Evolutionary conservation across 2,888 invertebrate species (phyloP).

Genomic region (Notodonta ziczac): DNA sequence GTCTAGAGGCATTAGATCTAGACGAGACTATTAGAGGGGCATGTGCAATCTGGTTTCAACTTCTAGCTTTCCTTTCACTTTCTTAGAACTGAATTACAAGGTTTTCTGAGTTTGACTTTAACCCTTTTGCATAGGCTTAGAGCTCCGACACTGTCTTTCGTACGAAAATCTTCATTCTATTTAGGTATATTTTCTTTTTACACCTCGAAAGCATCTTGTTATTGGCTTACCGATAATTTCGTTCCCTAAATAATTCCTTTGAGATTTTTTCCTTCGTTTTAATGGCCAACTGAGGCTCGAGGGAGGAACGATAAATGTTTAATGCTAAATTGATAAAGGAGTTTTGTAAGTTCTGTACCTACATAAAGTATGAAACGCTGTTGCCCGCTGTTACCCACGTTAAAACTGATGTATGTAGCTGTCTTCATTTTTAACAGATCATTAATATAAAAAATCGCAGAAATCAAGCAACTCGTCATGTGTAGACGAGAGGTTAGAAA

Average conservation of each 20-base stretch:
- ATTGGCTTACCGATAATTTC: slow-evolving; percentile 4
- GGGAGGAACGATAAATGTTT: slow-evolving; percentile 20
- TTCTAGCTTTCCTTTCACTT: slow-evolving; percentile 54
- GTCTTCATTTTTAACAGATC: too few species aligned
- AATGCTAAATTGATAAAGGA: slow-evolving; percentile 3
- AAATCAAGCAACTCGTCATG: too few species aligned
- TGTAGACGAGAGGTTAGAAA: too few species aligned
- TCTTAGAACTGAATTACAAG: slow-evolving; percentile 38
- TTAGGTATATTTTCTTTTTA: slow-evolving; percentile 26
- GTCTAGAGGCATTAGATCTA: slow-evolving; percentile 80
- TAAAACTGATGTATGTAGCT: too few species aligned
- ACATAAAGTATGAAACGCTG: too few species aligned
- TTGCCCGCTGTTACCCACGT: too few species aligned
- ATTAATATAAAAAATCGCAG: too few species aligned
- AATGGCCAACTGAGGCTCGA: slow-evolving; percentile 21
- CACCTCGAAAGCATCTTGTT: slow-evolving; percentile 34
- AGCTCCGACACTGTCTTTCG: slow-evolving; percentile 26
- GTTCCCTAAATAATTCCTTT: slow-evolving; percentile 13
- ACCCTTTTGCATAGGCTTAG: slow-evolving; percentile 40
- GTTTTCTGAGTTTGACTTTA: slow-evolving; percentile 37
- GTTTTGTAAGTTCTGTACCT: too few species aligned
- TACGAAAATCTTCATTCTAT: slow-evolving; percentile 26
- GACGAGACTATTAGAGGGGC: slow-evolving; percentile 73
- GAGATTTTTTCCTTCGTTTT: slow-evolving; percentile 19
- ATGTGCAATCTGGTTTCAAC: slow-evolving; percentile 60